Evolutionary conservation across 2,888 invertebrate genomes (phyloP).

Genomic region (Cyclophora punctaria): DNA sequence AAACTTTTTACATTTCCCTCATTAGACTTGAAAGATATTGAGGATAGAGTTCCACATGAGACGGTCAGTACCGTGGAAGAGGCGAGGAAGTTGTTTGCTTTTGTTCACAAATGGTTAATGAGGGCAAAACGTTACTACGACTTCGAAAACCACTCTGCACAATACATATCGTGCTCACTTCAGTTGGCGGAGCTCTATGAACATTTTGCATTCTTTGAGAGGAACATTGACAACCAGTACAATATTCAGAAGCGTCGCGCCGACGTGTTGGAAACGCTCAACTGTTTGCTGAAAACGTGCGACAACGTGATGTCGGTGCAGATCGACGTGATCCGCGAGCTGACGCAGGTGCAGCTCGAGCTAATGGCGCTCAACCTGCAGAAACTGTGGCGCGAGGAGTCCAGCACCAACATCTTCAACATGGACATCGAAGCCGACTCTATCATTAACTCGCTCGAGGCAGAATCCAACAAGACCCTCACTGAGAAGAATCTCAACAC

Average conservation of each 20-base stretch:
- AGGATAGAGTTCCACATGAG: constrained; percentile 44
- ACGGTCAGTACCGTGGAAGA: constrained; percentile 48
- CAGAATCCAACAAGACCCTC: constrained; percentile 57
- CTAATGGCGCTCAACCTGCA: constrained; percentile 77
- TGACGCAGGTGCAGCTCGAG: constrained; percentile 78
- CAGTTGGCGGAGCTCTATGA: constrained; percentile 79
- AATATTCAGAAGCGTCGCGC: constrained; percentile 75
- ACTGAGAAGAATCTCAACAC: constrained; percentile 55
- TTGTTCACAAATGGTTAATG: constrained; percentile 76
- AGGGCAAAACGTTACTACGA: constrained; percentile 75
- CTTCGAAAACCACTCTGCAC: constrained; percentile 73
- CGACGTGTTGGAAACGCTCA: constrained; percentile 74
- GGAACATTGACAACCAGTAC: constrained; percentile 77
- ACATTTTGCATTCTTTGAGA: constrained; percentile 82
- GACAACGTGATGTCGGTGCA: constrained; percentile 69
- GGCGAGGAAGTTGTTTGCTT: constrained; percentile 71
- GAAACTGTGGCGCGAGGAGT: constrained; percentile 70
- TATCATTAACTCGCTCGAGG: constrained; percentile 53
- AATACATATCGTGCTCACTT: constrained; percentile 75
- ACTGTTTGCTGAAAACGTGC: constrained; percentile 67
- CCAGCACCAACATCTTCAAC: constrained; percentile 56
- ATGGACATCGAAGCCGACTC: constrained; percentile 55
- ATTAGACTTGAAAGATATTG: constrained; percentile 52
- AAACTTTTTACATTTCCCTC: constrained; percentile 49
- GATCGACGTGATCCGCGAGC: constrained; percentile 73